Conservation (phyloP, 2,888 invertebrate genomes). For the Lumbricus terrestris region DNA sequence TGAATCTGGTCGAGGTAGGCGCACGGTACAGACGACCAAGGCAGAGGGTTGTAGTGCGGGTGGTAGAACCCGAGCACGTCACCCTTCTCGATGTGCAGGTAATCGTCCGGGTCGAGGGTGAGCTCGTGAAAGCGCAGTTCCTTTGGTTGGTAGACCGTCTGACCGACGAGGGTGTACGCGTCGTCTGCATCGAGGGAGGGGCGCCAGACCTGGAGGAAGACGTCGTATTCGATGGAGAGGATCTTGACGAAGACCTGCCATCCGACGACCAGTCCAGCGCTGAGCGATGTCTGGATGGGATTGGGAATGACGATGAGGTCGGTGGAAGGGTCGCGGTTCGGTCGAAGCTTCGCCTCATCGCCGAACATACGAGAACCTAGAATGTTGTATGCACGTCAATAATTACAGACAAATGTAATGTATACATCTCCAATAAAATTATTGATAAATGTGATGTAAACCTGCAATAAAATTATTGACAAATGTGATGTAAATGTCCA, state of each 20-base stretch:
- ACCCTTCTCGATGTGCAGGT: constrained; percentile 33
- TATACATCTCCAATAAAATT: no score
- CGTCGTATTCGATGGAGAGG: constrained; percentile 33
- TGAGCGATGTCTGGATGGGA: constrained; percentile 35
- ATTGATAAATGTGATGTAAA: no score
- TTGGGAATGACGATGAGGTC: constrained; percentile 35
- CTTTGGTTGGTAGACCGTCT: constrained; percentile 37
- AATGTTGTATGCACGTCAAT: background rate
- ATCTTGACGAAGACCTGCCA: constrained; percentile 39
- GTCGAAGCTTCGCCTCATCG: constrained; percentile 36
- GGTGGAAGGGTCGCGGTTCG: constrained; percentile 27
- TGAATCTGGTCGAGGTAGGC: constrained; percentile 28
- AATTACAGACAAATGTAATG: no score
- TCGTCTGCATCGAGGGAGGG: background rate
- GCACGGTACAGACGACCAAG: constrained; percentile 35
- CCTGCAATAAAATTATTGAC: no score
- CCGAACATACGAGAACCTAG: constrained; percentile 35
- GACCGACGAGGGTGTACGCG: constrained; percentile 36
- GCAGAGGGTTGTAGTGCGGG: constrained; percentile 33
- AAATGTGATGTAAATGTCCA: no score
- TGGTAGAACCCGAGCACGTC: constrained; percentile 37
- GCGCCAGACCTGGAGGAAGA: constrained; percentile 27
- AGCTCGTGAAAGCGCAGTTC: constrained; percentile 37
- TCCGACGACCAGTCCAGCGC: constrained; percentile 29
- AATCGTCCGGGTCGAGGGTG: constrained; percentile 22